Evolutionary conservation across 92 coral and sea anemone genomes (phyloP), one percentile per base, ranked within the genome.

Genomic region (Palythoa grandiflora): DNA sequence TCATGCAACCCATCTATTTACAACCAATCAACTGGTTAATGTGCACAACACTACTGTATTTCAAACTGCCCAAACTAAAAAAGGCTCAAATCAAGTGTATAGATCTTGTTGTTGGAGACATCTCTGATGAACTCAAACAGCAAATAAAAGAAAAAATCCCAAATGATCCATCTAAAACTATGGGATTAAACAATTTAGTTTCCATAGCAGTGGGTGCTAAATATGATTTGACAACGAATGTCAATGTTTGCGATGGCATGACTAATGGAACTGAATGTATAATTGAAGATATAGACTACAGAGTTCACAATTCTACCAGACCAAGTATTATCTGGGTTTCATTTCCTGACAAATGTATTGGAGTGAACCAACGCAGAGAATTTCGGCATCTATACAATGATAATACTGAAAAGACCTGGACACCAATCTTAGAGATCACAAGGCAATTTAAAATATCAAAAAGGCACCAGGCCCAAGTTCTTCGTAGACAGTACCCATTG

Each of bases 401-500:
- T 61, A 44, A 51, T 78, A 72, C 70, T 39, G n/a, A 88, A 39
- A 38, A 61, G 83, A 84, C 88, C 55, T 89, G 89, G 92, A 89
- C 77, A 83, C 89, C 92, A 84, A 75, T 89, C 68, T 73, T 89
- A 73, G 91, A 89, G 84, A 78, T 89, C 44, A 80, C 91, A 35
- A 81, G 83, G 75, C 91, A 88, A 53, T 88, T 88, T 73, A 83
- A 61, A 44, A 72, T 72, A 38, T 73, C 80, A 68, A 89, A 52
- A 68, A 63, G 78, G 76, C 89, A 89, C 87, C 73, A 89, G 70
- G 74, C 77, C 16, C 89, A 85, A 77, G 80, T 85, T 44, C 75
- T 89, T 48, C 85, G 86, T 21, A 89, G 86, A 84, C 87, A 85
- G 80, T 85, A 54, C 68, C 92, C 92, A 85, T 89, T 86, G 80